Evolutionary conservation across 1,140 invertebrate genomes (phyloP).

Genomic region (Copidosoma floridanum): DNA sequence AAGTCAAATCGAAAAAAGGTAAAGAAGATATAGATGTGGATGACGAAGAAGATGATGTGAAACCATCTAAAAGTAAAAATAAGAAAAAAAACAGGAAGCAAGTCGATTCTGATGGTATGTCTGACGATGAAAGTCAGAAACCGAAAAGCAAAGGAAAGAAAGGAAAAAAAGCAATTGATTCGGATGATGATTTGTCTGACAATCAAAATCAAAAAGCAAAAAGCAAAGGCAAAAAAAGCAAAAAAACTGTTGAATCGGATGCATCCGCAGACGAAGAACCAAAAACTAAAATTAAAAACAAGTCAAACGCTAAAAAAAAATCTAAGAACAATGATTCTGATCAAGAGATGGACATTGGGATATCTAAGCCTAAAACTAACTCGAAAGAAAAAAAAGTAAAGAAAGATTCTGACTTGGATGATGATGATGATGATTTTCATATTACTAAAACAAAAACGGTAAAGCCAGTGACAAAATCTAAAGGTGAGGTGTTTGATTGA

Average conservation of each 20-base stretch:
- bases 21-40: slow-evolving; percentile 49
- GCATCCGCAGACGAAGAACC: slow-evolving; percentile 52
- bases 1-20: slow-evolving; percentile 36
- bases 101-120: slow-evolving; percentile 28
- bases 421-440: slow-evolving; percentile 31
- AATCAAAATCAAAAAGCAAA: slow-evolving; percentile 46
- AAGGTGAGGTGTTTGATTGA: neutral
- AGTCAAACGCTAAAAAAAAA: slow-evolving; percentile 60
- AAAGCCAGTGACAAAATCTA: slow-evolving; percentile 26
- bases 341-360: slow-evolving; percentile 48
- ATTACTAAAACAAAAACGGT: slow-evolving; percentile 22
- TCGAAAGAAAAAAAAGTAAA: slow-evolving; percentile 57
- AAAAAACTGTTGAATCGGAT: slow-evolving; percentile 35
- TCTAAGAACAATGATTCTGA: slow-evolving; percentile 38
- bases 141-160: slow-evolving; percentile 40
- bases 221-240: slow-evolving; percentile 56
- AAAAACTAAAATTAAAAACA: slow-evolving; percentile 54
- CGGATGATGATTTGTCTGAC: slow-evolving; percentile 48
- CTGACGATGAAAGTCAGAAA: slow-evolving; percentile 31
- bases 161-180: slow-evolving; percentile 46
- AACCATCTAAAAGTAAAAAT: slow-evolving; percentile 36
- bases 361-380: slow-evolving; percentile 55
- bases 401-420: slow-evolving; percentile 30
- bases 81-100: slow-evolving; percentile 41
- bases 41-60: slow-evolving; percentile 39